Percentiles rank a stretch among this genome's conserved stretches.
Evolutionary conservation across 2,888 invertebrate species (phyloP).

Genomic region (Leptinotarsa tumamoca): DNA sequence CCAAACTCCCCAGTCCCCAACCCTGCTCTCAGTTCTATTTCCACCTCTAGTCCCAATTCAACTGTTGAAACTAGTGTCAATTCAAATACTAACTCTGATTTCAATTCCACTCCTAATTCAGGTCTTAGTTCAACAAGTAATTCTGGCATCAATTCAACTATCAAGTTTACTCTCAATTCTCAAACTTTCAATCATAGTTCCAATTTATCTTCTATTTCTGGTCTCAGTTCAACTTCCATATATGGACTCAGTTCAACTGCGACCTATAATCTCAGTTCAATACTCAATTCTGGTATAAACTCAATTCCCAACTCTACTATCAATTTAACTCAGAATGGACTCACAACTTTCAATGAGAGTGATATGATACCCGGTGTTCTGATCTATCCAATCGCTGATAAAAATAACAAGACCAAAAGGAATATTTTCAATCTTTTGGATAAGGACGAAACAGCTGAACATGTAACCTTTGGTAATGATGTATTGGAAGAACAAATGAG

Average conservation of each 20-base stretch:
- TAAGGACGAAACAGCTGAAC: background rate
- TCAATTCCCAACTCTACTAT: background rate
- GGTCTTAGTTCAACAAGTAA: background rate
- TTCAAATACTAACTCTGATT: background rate
- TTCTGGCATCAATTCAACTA: background rate
- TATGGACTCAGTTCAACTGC: background rate
- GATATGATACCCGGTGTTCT: conserved; percentile 49
- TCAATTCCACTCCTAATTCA: too few species aligned
- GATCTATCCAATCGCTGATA: conserved; percentile 45
- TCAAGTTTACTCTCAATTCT: too few species aligned
- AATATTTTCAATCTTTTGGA: conserved; percentile 14
- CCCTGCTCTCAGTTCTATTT: too few species aligned
- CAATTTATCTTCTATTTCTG: too few species aligned
- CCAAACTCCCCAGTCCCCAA: too few species aligned
- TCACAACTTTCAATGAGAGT: conserved; percentile 1
- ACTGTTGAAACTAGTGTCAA: background rate
- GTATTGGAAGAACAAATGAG: background rate
- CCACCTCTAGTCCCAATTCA: background rate
- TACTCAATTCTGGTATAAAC: background rate
- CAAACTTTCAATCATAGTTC: too few species aligned
- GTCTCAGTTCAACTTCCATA: background rate
- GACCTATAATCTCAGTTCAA: too few species aligned
- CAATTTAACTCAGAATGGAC: background rate
- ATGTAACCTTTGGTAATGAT: background rate
- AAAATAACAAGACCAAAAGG: conserved; percentile 34